These are phyloP conservation scores for Drosophila ochracea DNA, from an alignment of 2,888 invertebrate genomes.

Conservation along the genomic window DNA sequence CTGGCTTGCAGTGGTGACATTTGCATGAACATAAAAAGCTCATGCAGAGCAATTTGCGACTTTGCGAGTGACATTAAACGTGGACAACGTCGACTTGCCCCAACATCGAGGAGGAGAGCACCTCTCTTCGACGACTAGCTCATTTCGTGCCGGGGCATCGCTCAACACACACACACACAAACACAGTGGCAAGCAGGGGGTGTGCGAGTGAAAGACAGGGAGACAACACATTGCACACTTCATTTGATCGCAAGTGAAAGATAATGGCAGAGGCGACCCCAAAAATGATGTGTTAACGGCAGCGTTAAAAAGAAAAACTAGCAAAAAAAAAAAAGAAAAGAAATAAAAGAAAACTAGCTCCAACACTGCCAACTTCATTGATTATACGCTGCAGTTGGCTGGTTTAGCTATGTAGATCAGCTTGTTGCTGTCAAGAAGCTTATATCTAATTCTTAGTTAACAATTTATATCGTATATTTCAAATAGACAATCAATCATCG, in stretches of 20 bases:
- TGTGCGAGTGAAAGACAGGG: conserved; percentile 19
- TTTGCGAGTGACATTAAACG: conserved; percentile 82
- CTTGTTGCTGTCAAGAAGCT: not conserved
- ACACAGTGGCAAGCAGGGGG: not conserved
- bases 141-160: conserved; percentile 58
- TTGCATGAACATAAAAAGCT: conserved; percentile 83
- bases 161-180: conserved; percentile 9
- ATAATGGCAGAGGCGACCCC: conserved; percentile 65
- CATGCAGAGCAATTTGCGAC: conserved; percentile 83
- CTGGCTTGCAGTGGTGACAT: conserved; percentile 73
- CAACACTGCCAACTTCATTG: conserved; percentile 26
- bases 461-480: not conserved
- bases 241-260: conserved; percentile 81
- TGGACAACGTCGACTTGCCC: conserved; percentile 58
- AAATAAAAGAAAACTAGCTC: not conserved
- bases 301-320: conserved; percentile 67
- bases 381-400: conserved; percentile 12
- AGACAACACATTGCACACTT: conserved; percentile 74
- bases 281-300: conserved; percentile 78
- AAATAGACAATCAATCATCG: not conserved
- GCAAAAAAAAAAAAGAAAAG: conserved; percentile 9
- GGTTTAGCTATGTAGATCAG: not conserved
- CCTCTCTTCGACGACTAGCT: conserved; percentile 41
- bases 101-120: conserved; percentile 16
- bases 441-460: not conserved